These are phyloP conservation scores for Sciurus niger DNA, from an alignment of 2,113 vertebrate species.

Conservation along the genomic window DNA sequence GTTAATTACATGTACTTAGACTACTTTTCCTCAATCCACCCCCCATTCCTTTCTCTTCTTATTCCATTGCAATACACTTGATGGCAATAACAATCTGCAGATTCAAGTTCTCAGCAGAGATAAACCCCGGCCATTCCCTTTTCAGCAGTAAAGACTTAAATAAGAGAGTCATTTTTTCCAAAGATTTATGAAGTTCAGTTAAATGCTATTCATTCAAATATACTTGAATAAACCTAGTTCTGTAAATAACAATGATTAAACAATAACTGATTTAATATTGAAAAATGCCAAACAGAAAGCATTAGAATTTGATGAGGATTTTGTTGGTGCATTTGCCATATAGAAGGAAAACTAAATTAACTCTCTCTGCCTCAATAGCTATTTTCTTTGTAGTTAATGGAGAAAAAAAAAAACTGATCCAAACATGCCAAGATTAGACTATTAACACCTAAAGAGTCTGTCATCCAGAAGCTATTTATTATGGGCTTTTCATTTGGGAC, in stretches of 20 bases:
- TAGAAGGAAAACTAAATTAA: slow-evolving; percentile 48
- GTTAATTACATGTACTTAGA: background rate
- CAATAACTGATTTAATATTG: background rate
- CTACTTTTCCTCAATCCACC: background rate
- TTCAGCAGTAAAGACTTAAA: background rate
- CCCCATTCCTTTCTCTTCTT: background rate
- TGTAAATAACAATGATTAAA: slow-evolving; percentile 36
- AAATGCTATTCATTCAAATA: slow-evolving; percentile 3
- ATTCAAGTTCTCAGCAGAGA: slow-evolving; percentile 13
- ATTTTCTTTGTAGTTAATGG: slow-evolving; percentile 32
- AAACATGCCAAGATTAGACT: slow-evolving; percentile 51
- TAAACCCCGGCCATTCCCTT: background rate
- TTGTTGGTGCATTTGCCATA: background rate
- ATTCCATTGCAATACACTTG: background rate
- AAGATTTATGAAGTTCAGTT: background rate
- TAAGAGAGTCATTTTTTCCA: background rate
- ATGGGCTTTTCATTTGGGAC: slow-evolving; percentile 53
- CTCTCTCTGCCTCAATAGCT: background rate
- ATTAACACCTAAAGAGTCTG: slow-evolving; percentile 38
- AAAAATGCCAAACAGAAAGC: slow-evolving; percentile 37
- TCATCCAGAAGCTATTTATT: slow-evolving; percentile 61
- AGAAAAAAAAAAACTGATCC: background rate
- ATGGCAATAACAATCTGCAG: background rate
- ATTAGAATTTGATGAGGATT: slow-evolving; percentile 24
- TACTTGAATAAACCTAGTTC: background rate